A percentile compares a stretch with the other conserved stretches of the same genome.
phyloP scores from a whole-genome alignment of 2,113 vertebrate species.

The Podarcis cretensis region DNA sequence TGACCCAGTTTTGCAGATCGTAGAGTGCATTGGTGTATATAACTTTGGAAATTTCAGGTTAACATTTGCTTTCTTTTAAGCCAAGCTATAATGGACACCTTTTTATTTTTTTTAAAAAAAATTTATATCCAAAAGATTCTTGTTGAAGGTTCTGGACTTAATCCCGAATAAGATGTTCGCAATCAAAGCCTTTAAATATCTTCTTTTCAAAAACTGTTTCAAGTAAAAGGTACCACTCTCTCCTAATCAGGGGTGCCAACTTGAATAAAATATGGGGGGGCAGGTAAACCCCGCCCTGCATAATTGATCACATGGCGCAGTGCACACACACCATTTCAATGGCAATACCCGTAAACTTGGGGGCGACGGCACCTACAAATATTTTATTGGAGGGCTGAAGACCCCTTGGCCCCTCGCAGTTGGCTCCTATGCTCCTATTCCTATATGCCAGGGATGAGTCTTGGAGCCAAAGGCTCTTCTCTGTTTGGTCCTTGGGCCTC shows the following conservation, averaged over 20 bases:
- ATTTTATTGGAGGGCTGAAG: too few relatives aligned
- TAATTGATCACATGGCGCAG: too few relatives aligned
- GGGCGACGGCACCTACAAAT: too few relatives aligned
- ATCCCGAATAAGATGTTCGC: background rate
- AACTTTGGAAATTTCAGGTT: slow-evolving; percentile 33
- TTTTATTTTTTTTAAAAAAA: background rate
- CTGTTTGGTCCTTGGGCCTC: too few relatives aligned
- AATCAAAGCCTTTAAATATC: background rate
- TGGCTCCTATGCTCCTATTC: too few relatives aligned
- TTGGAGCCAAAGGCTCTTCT: too few relatives aligned
- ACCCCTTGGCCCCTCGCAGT: too few relatives aligned
- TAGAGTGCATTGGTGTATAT: slow-evolving; percentile 45
- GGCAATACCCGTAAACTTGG: too few relatives aligned
- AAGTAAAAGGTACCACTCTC: background rate
- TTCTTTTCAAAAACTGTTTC: background rate
- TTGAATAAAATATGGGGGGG: too few relatives aligned
- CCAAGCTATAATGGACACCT: background rate
- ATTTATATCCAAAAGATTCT: background rate
- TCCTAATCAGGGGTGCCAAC: background rate
- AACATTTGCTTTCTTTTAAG: background rate
- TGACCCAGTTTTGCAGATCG: slow-evolving; percentile 30
- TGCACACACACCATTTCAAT: too few relatives aligned
- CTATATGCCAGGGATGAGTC: too few relatives aligned
- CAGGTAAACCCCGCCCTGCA: too few relatives aligned
- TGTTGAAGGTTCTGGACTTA: background rate